phyloP scores from a whole-genome alignment of 2,797 vertebrate species.

The Tenualosa thibaudeaui region DNA sequence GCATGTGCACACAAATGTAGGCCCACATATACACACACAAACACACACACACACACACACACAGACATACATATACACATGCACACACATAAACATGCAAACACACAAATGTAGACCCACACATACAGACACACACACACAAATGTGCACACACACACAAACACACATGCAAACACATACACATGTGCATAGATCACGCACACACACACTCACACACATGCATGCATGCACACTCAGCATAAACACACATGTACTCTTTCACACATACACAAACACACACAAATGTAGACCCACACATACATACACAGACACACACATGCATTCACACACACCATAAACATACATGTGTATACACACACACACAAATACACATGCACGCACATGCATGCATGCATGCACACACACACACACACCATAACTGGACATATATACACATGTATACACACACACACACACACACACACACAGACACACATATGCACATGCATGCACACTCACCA shows the following conservation, averaged over 20 bases:
- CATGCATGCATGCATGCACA: background rate
- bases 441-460: background rate
- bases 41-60: background rate
- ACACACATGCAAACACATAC: background rate
- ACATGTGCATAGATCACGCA: background rate
- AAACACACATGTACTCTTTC: no score
- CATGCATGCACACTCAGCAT: no score
- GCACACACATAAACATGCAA: background rate
- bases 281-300: background rate
- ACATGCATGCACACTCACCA: no score
- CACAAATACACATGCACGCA: background rate
- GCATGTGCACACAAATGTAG: constrained; percentile 20
- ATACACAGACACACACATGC: background rate
- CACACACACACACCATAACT: background rate
- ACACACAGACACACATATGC: background rate
- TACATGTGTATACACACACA: background rate
- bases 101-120: background rate
- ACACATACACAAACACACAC: no score
- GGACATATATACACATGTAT: background rate
- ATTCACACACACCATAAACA: background rate
- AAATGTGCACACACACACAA: background rate
- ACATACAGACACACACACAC: background rate
- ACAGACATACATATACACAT: no score
- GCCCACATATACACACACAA: background rate
- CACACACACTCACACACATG: no score